These are phyloP conservation scores for Ypsolopha sequella DNA, from an alignment of 2,888 invertebrate species.

Conservation along the genomic window DNA sequence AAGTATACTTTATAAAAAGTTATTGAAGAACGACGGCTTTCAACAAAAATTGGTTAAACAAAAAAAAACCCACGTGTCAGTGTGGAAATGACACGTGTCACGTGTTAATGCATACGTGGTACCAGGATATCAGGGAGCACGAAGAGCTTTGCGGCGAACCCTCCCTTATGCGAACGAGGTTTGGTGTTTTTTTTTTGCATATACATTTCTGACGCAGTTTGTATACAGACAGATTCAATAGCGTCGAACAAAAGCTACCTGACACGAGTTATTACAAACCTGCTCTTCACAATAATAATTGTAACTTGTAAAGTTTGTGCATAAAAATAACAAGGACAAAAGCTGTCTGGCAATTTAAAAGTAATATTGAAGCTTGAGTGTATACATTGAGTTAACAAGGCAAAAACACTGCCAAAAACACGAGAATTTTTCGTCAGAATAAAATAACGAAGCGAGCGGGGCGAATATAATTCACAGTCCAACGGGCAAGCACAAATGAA, in stretches of 20 bases:
- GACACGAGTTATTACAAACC: too few relatives aligned
- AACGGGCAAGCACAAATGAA: conserved; percentile 8
- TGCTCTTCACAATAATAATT: too few relatives aligned
- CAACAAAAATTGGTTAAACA: too few relatives aligned
- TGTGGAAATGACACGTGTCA: conserved; percentile 8
- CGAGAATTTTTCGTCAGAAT: too few relatives aligned
- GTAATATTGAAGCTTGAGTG: too few relatives aligned
- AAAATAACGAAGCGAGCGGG: too few relatives aligned
- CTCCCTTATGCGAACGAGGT: background rate
- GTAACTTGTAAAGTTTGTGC: too few relatives aligned
- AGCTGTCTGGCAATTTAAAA: too few relatives aligned
- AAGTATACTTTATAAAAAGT: too few relatives aligned
- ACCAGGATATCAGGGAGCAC: conserved; percentile 8
- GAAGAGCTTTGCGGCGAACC: background rate
- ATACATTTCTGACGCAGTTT: background rate
- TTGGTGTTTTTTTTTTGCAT: background rate
- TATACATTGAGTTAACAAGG: too few relatives aligned
- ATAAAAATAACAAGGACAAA: too few relatives aligned
- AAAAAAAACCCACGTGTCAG: background rate
- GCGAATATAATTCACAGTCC: conserved; percentile 2
- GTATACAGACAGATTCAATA: background rate
- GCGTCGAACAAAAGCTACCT: background rate
- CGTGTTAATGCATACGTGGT: conserved; percentile 9
- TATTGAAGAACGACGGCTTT: background rate
- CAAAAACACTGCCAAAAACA: too few relatives aligned